Base-by-base conservation (phyloP, 2,888 invertebrate species). In the Incurvaria masculella region DNA sequence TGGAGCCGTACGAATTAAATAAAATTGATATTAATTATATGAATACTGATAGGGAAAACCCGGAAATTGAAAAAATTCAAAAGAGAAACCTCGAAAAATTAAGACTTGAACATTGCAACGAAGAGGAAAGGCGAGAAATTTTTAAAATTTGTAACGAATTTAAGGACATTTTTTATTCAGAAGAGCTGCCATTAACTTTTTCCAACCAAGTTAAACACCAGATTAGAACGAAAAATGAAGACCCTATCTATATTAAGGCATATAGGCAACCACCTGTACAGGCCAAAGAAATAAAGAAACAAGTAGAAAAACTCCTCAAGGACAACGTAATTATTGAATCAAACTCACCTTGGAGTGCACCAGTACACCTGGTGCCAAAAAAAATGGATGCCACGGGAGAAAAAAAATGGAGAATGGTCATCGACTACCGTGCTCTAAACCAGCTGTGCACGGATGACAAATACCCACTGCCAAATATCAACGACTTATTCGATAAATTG, bases 261-360 rank as follows among this genome's bases (percentile, higher is more conserved):
- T 62, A 62, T 46, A 44, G 61, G 44, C 59, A 57, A 33, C 62
- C 62, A 16, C 46, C 57, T 45, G 46, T 56, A 10, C 59, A 59
- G n/a, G 48, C 56, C 52, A 42, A 54, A 21, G 62, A 61, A 54
- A 58, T 62, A 4, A 51, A 55, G 44, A 33, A 48, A 5, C 56
- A 58, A 52, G 51, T 58, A 5, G 27, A 55, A 17, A 55, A 57
- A 49, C 52, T 59, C 54, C 27, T 58, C 38, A 46, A 57, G 6
- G 49, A 10, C 48, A 58, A 48, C 43, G 53, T 2, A 58, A 59
- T 1, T 59, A 61, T 14, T 42, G 50, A 41, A 54, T 53, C 40
- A 53, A 41, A 47, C 11, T 54, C 55, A 26, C 55, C 57, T 17
- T 58, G 55, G 55, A 52, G 50, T 17, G 39, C 39, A 5, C 53